Evolutionary conservation across 2,113 vertebrate species (phyloP).

Genomic region (Neodontobutis hainanensis): DNA sequence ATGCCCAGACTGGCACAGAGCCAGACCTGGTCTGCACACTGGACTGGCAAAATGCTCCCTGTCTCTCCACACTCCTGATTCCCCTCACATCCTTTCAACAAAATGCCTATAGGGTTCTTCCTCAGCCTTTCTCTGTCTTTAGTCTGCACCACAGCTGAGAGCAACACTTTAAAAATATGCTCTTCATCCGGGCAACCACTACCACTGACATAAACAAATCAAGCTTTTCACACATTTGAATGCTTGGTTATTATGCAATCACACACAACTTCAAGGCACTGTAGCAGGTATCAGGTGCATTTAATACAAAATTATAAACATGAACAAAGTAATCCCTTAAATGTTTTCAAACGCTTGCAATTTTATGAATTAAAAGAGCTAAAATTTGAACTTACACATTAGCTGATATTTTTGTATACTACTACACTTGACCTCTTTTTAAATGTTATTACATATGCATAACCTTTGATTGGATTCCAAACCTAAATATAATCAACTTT

Average conservation of each 20-base stretch:
- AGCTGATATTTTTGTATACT: too few species aligned
- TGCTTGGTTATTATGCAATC: constrained; percentile 73
- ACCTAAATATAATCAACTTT: constrained; percentile 20
- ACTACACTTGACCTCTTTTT: too few species aligned
- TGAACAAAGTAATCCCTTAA: constrained; percentile 16
- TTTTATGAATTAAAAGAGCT: constrained; percentile 59
- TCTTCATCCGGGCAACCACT: constrained; percentile 68
- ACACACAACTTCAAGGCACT: constrained; percentile 56
- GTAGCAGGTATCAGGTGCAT: constrained; percentile 54
- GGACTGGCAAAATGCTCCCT: constrained; percentile 62
- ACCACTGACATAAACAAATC: constrained; percentile 67
- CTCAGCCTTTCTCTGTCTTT: constrained; percentile 58
- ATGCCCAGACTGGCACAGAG: constrained; percentile 69
- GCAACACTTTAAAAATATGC: constrained; percentile 74
- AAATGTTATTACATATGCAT: not conserved
- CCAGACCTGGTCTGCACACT: constrained; percentile 66
- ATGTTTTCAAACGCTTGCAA: constrained; percentile 35
- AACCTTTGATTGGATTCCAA: constrained; percentile 18
- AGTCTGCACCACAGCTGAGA: constrained; percentile 73
- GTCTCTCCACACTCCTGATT: constrained; percentile 62
- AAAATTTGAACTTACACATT: constrained; percentile 14
- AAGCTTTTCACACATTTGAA: constrained; percentile 69
- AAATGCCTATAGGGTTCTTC: constrained; percentile 57
- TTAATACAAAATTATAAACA: constrained; percentile 23
- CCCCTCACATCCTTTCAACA: constrained; percentile 66